These are phyloP conservation scores for Cremastobaeus sp. DNA, from an alignment of 2,888 invertebrate species.

Conservation along the genomic window DNA sequence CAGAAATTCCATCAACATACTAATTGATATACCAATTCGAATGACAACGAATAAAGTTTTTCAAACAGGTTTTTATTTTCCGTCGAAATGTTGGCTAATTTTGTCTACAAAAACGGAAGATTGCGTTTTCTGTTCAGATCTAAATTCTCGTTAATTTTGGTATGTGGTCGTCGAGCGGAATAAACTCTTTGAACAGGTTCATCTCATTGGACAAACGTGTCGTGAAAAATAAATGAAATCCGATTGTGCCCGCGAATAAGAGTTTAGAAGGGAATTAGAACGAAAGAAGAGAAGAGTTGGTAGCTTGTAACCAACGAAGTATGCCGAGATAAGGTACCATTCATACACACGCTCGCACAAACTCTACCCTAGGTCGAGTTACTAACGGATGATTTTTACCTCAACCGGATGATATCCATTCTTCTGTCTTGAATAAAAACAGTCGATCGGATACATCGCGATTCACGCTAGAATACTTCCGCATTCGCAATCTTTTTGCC, in stretches of 20 bases:
- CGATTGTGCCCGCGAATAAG: slow-evolving; percentile 64
- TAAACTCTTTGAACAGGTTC: slow-evolving; percentile 32
- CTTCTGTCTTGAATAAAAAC: slow-evolving; percentile 23
- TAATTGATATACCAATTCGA: too few relatives aligned
- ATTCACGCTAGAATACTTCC: slow-evolving; percentile 17
- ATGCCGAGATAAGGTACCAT: slow-evolving; percentile 48
- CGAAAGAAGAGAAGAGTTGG: slow-evolving; percentile 35
- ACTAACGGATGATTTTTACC: slow-evolving; percentile 34
- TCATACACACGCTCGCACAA: slow-evolving; percentile 22
- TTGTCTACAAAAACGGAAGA: too few relatives aligned
- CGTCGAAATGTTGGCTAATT: too few relatives aligned
- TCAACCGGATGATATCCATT: slow-evolving; percentile 17
- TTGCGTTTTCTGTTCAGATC: slow-evolving; percentile 34
- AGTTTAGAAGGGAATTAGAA: slow-evolving; percentile 57
- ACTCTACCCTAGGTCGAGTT: not conserved
- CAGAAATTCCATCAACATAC: too few relatives aligned
- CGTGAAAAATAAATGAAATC: slow-evolving; percentile 70
- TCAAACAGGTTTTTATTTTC: too few relatives aligned
- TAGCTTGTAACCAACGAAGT: slow-evolving; percentile 29
- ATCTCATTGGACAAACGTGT: slow-evolving; percentile 61
- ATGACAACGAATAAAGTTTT: too few relatives aligned
- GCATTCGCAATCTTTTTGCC: not conserved
- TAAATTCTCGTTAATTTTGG: slow-evolving; percentile 46
- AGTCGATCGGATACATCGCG: not conserved
- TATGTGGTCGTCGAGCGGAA: slow-evolving; percentile 35